These are phyloP conservation scores for Leucoptera coffeella DNA, from an alignment of 2,888 invertebrate species.

Conservation along the genomic window DNA sequence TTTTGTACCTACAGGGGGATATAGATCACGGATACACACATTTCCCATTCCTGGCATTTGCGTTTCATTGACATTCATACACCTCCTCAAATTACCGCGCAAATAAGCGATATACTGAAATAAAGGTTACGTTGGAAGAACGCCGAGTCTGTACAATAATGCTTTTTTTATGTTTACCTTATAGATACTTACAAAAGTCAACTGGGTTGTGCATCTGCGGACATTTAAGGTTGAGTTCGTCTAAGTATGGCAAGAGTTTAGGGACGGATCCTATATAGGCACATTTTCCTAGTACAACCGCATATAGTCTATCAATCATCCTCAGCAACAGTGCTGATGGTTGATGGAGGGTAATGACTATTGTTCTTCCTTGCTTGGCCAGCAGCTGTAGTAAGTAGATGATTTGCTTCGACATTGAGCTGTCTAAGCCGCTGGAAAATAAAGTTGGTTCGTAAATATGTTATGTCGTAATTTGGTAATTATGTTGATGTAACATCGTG, in stretches of 20 bases:
- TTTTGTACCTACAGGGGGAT: too few relatives aligned
- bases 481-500: too few relatives aligned
- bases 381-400: conserved; percentile 73
- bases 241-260: conserved; percentile 71
- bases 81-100: too few relatives aligned
- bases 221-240: conserved; percentile 64
- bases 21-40: too few relatives aligned
- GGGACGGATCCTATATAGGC: conserved; percentile 74
- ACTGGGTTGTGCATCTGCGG: conserved; percentile 89
- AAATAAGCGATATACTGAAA: too few relatives aligned
- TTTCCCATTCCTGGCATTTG: too few relatives aligned
- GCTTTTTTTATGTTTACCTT: not conserved
- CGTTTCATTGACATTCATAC: too few relatives aligned
- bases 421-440: conserved; percentile 56
- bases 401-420: conserved; percentile 77
- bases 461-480: too few relatives aligned
- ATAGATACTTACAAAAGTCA: conserved; percentile 68
- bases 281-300: conserved; percentile 72
- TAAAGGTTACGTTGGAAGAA: too few relatives aligned
- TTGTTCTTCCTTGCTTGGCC: conserved; percentile 77
- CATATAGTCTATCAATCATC: conserved; percentile 86
- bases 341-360: conserved; percentile 88
- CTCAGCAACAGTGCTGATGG: conserved; percentile 81
- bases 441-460: too few relatives aligned
- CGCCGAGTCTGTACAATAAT: too few relatives aligned